Base-by-base conservation (phyloP, 30 jellyfish, hydroid and myxozoan species). In the Hydractinia echinata region DNA sequence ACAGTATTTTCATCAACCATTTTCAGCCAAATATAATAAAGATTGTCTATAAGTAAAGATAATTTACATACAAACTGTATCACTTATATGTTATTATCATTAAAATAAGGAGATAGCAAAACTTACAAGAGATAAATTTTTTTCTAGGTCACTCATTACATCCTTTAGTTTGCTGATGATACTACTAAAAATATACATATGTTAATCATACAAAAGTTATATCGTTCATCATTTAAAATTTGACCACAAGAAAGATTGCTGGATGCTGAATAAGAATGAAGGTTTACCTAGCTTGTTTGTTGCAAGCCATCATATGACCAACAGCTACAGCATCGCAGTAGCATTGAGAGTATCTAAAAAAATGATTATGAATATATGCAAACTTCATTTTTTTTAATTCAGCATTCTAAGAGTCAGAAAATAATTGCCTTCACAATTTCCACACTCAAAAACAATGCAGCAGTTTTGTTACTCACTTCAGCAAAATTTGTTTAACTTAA, bases 271-370 rank as follows among this genome's bases (percentile, higher is more conserved):
- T 48, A 79, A 56, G 50, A 55, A 7, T 11, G 67, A 16, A 79
- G 13, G 51, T 11, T 55, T 16, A 77, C 85, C 85, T 77, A 8
- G 85, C 82, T 44, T 76, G 72, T 77, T 77, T 77, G 4, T 77
- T 77, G 55, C 85, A 77, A 10, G 60, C 67, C 44, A 85, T 95
- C 54, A 94, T 82, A 60, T 69, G 96, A 14, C 99, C 99, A 68
- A 88, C 96, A 4, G 99, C 99, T 39, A 88, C 58, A 5, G 95
- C 88, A 70, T 94, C 97, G 50, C 95, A 80, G 76, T 80, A 94
- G 60, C 99, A 94, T 52, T 87, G 87, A 8, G 99, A 88, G 78
- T 87, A 94, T 72, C 99, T 94, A 73, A 21, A 79, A 82, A 6
- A n/a, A n/a, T n/a, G n/a, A 9, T n/a, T 19, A 76, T 48, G 53